These are phyloP conservation scores for Festucalex cinctus DNA, from an alignment of 2,113 vertebrate species.

Conservation along the genomic window DNA sequence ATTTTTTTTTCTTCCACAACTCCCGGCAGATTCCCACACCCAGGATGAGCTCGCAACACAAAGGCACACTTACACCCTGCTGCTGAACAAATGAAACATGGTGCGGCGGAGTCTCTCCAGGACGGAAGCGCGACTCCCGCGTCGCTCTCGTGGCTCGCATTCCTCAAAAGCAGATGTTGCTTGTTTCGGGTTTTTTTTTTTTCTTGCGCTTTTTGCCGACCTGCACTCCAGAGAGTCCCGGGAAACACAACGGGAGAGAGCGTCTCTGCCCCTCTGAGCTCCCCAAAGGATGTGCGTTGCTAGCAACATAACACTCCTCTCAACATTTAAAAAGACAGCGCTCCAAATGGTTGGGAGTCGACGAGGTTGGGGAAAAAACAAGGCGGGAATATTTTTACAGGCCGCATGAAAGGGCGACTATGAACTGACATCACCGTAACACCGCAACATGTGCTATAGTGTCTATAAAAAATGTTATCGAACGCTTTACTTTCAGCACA, in stretches of 20 bases:
- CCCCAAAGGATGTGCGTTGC: conserved; percentile 66
- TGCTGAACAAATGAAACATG: conserved; percentile 72
- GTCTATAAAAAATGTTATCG: not conserved
- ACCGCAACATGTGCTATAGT: not conserved
- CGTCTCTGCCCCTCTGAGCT: conserved; percentile 60
- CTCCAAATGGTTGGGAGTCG: not conserved
- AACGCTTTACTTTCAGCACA: too few species aligned
- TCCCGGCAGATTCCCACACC: not conserved
- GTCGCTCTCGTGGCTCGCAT: conserved; percentile 51
- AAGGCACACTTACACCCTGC: conserved; percentile 63
- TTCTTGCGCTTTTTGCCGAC: conserved; percentile 44
- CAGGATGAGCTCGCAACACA: conserved; percentile 21
- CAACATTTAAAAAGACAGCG: conserved; percentile 78
- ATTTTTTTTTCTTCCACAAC: conserved; percentile 3
- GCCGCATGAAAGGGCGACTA: not conserved
- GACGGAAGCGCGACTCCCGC: conserved; percentile 46
- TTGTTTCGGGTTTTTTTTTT: not conserved
- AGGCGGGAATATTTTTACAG: not conserved
- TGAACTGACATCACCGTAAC: not conserved
- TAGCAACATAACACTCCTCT: conserved; percentile 78
- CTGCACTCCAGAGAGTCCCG: conserved; percentile 59
- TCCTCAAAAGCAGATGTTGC: conserved; percentile 38
- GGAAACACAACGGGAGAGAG: conserved; percentile 27
- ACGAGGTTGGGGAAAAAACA: not conserved
- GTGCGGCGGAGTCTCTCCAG: conserved; percentile 35